Evolutionary conservation across 2,888 invertebrate genomes (phyloP).

Genomic region (Chymomyza caudatula): DNA sequence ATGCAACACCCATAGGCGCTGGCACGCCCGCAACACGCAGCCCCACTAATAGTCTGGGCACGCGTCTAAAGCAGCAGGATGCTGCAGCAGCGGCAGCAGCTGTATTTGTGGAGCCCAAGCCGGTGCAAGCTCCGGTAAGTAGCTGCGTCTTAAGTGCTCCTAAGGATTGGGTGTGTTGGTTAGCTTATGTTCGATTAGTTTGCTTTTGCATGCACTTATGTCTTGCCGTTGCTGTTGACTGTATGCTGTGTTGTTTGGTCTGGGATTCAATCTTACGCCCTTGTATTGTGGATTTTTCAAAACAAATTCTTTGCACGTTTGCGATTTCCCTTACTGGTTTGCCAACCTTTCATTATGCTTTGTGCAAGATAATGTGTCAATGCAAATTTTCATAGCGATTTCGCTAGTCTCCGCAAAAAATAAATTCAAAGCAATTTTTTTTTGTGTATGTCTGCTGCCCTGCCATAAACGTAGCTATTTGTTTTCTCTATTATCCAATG

Average conservation of each 20-base stretch:
- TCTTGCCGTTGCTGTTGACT: conserved; percentile 2
- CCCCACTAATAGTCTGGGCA: conserved; percentile 73
- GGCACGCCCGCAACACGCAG: conserved; percentile 76
- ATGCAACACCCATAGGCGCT: conserved; percentile 76
- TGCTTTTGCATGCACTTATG: conserved; percentile 16
- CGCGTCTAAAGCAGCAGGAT: conserved; percentile 65
- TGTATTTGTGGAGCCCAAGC: conserved; percentile 76
- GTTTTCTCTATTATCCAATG: conserved; percentile 35
- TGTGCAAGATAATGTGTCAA: conserved; percentile 23
- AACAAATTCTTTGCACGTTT: background rate
- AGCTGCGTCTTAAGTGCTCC: background rate
- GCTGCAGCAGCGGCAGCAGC: conserved; percentile 42
- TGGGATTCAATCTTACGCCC: background rate
- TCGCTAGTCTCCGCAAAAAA: conserved; percentile 30
- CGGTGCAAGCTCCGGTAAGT: conserved; percentile 74
- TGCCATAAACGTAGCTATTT: conserved; percentile 7
- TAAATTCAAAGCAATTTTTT: conserved; percentile 7
- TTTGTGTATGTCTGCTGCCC: background rate
- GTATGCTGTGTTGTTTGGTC: background rate
- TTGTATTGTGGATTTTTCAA: background rate
- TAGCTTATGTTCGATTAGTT: background rate
- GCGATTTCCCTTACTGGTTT: conserved; percentile 4
- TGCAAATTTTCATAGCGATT: conserved; percentile 46
- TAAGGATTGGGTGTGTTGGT: background rate
- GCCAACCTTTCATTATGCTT: conserved; percentile 11